Evolutionary conservation across 2,888 invertebrate genomes (phyloP).

Genomic region (Andrena bicolor): DNA sequence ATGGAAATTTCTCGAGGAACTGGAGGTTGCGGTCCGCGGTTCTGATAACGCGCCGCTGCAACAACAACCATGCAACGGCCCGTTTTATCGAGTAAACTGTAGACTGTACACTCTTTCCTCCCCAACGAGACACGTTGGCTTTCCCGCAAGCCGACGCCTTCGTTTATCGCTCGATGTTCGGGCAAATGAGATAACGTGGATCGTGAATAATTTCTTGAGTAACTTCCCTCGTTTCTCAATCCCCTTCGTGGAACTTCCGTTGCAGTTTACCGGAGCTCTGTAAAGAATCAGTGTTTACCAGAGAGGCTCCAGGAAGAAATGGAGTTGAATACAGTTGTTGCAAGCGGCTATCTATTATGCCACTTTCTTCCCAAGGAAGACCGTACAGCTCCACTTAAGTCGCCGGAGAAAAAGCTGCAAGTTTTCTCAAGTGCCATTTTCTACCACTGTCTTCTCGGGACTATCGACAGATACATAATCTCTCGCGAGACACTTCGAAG

Average conservation of each 20-base stretch:
- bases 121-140: neutral
- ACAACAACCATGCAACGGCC: too few species aligned
- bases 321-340: too few species aligned
- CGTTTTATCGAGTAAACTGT: too few species aligned
- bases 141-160: neutral
- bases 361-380: too few species aligned
- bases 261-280: neutral
- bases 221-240: constrained; percentile 8
- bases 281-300: too few species aligned
- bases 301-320: too few species aligned
- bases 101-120: neutral
- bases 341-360: too few species aligned
- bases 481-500: neutral
- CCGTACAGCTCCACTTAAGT: neutral
- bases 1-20: too few species aligned
- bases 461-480: neutral
- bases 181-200: constrained; percentile 10
- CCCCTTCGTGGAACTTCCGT: neutral
- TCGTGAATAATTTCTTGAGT: constrained; percentile 11
- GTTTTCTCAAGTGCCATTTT: neutral
- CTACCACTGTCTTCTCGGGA: neutral
- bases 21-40: too few species aligned
- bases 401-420: neutral
- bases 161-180: neutral
- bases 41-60: too few species aligned